Conservation (phyloP, 2,113 vertebrate species). For the Ophthalmolycus amberensis region DNA sequence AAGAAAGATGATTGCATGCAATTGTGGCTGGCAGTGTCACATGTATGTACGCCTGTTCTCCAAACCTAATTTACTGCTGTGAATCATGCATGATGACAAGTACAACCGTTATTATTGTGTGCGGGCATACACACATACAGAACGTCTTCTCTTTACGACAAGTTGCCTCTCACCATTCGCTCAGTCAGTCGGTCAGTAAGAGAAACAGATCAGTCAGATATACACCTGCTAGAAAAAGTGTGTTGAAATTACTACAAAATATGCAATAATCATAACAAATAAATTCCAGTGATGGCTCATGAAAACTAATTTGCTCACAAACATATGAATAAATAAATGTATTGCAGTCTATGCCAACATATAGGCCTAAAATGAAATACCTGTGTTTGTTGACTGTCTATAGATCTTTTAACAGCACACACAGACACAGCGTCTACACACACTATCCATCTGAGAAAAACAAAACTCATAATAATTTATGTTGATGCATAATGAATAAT, state of each 20-base stretch:
- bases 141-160: too few species aligned
- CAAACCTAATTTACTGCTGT: background rate
- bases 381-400: background rate
- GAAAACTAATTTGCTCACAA: background rate
- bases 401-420: background rate
- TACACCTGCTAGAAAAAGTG: too few species aligned
- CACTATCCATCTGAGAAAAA: background rate
- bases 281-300: background rate
- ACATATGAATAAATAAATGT: background rate
- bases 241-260: background rate
- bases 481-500: background rate
- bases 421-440: background rate
- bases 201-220: too few species aligned
- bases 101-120: background rate
- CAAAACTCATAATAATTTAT: background rate
- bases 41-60: background rate
- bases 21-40: background rate
- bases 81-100: background rate
- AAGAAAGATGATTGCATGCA: background rate
- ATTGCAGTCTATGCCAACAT: background rate
- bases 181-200: too few species aligned
- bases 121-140: background rate
- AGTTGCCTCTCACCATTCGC: too few species aligned
- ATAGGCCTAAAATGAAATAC: background rate
- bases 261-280: background rate